A percentile compares a stretch with the other conserved stretches of the same genome.
phyloP scores from a whole-genome alignment of 2,888 invertebrate species.

The Frankliniella fusca region DNA sequence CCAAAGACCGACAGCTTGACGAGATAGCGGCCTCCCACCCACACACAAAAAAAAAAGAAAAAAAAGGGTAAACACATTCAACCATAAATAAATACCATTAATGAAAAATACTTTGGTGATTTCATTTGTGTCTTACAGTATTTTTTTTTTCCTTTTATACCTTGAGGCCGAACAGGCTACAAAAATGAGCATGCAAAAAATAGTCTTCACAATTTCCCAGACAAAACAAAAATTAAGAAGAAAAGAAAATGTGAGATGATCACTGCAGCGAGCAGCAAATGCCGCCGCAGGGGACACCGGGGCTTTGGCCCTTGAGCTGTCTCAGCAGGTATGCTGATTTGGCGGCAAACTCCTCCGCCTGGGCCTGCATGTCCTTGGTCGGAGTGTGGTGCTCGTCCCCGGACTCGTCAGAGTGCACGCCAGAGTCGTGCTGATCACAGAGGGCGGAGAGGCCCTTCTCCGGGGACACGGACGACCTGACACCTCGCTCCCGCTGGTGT shows the following conservation, averaged over 20 bases:
- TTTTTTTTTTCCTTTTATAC: conserved; percentile 23
- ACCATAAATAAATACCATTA: conserved; percentile 27
- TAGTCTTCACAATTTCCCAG: conserved; percentile 24
- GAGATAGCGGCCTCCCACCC: conserved; percentile 23
- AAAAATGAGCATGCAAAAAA: conserved; percentile 26
- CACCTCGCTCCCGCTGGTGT: background rate
- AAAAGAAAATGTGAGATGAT: background rate
- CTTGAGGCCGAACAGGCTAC: conserved; percentile 18
- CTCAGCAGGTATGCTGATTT: conserved; percentile 16
- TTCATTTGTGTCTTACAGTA: conserved; percentile 26
- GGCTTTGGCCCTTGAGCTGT: conserved; percentile 16
- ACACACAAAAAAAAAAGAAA: conserved; percentile 1
- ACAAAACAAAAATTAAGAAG: background rate
- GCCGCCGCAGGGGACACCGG: conserved; percentile 14
- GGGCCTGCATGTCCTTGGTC: conserved; percentile 18
- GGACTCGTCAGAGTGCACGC: conserved; percentile 6
- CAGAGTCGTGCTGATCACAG: conserved; percentile 4
- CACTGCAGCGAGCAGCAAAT: conserved; percentile 17
- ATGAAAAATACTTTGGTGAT: conserved; percentile 26
- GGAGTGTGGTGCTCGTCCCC: conserved; percentile 1
- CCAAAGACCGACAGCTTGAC: conserved; percentile 19
- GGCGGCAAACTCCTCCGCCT: conserved; percentile 9
- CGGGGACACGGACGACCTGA: no score
- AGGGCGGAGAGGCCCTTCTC: no score
- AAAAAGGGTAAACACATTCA: conserved; percentile 8